Percentiles rank a stretch among this genome's conserved stretches.
These are phyloP conservation scores for Halyomorpha halys DNA, from an alignment of 1,140 invertebrate genomes.

Conservation along the genomic window DNA sequence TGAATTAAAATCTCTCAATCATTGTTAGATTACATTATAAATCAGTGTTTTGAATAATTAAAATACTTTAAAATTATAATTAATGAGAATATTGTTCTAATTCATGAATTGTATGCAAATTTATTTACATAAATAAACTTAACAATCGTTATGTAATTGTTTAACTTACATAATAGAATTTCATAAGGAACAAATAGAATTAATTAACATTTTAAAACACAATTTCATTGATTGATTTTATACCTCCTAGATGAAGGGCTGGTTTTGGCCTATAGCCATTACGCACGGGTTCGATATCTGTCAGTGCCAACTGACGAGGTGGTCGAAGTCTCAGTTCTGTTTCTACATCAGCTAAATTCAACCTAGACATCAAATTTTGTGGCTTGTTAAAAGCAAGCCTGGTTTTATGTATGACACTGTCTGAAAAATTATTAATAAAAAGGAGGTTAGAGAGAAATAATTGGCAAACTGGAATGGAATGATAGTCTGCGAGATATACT, in stretches of 20 bases:
- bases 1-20: too few species aligned
- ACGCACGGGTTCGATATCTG: conserved; percentile 34
- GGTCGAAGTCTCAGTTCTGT: conserved; percentile 36
- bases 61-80: too few species aligned
- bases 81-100: too few species aligned
- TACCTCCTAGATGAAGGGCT: conserved; percentile 29
- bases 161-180: too few species aligned
- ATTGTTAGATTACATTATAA: too few species aligned
- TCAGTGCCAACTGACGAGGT: conserved; percentile 34
- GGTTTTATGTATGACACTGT: conserved; percentile 36
- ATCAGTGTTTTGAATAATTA: too few species aligned
- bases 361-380: conserved; percentile 35
- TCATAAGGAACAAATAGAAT: too few species aligned
- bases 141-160: too few species aligned
- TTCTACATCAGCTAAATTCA: conserved; percentile 38
- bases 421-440: conserved; percentile 31
- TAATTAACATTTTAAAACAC: too few species aligned
- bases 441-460: background rate
- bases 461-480: background rate
- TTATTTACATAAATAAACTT: too few species aligned
- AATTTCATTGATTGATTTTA: background rate
- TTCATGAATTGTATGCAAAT: too few species aligned
- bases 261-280: conserved; percentile 29
- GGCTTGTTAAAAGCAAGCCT: conserved; percentile 38
- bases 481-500: conserved; percentile 21